Conservation (phyloP, 2,888 invertebrate genomes). For the Keiferia lycopersicella region DNA sequence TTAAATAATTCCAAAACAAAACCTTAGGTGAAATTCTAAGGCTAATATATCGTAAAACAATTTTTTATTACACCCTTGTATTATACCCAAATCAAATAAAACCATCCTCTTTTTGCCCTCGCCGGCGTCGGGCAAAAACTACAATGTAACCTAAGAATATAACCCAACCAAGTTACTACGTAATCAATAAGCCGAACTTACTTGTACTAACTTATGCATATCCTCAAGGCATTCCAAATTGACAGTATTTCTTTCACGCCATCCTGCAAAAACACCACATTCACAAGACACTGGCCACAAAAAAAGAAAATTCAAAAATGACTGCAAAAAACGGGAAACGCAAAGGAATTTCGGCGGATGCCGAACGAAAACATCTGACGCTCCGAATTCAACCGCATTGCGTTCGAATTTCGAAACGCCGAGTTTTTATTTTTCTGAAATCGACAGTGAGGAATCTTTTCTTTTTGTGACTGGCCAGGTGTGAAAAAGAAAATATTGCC, state of each 20-base stretch:
- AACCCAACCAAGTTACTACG: slow-evolving; percentile 25
- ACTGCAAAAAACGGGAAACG: slow-evolving; percentile 36
- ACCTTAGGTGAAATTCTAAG: no score
- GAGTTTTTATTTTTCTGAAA: slow-evolving; percentile 29
- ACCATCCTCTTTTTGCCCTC: not conserved
- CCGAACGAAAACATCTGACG: slow-evolving; percentile 33
- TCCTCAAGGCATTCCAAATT: slow-evolving; percentile 52
- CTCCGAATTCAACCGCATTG: slow-evolving; percentile 30
- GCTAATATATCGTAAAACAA: no score
- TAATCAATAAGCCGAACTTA: slow-evolving; percentile 49
- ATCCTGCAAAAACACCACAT: slow-evolving; percentile 25
- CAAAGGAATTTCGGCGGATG: slow-evolving; percentile 37
- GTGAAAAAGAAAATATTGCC: slow-evolving; percentile 30
- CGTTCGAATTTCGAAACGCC: slow-evolving; percentile 28
- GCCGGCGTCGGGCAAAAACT: slow-evolving; percentile 18
- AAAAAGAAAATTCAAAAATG: slow-evolving; percentile 29
- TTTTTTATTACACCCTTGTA: not conserved
- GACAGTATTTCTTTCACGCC: slow-evolving; percentile 35
- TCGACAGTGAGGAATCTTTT: slow-evolving; percentile 32
- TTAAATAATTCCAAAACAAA: no score
- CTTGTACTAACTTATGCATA: slow-evolving; percentile 43
- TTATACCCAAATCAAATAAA: slow-evolving; percentile 3
- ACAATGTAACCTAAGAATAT: slow-evolving; percentile 29
- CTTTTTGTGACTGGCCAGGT: slow-evolving; percentile 6
- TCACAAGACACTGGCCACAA: slow-evolving; percentile 13